Conservation (phyloP, 2,888 invertebrate genomes). For the Ethmia dodecea region DNA sequence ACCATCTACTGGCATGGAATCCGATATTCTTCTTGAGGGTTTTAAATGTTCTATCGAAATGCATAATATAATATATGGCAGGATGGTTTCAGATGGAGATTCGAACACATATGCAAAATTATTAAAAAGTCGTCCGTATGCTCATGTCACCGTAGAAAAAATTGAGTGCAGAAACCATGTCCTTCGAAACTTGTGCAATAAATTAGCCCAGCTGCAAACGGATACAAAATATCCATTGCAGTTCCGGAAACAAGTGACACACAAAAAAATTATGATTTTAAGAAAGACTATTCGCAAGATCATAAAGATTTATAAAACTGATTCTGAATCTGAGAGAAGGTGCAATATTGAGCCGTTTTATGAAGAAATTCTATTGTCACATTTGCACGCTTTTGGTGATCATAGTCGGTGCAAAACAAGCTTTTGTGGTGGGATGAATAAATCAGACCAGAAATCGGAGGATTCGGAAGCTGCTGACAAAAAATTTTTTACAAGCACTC, state of each 20-base stretch:
- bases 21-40: slow-evolving; percentile 31
- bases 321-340: too few species aligned
- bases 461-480: too few species aligned
- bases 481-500: too few species aligned
- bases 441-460: too few species aligned
- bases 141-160: slow-evolving; percentile 18
- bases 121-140: slow-evolving; percentile 6
- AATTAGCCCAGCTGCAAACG: not conserved
- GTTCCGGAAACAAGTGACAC: not conserved
- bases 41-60: slow-evolving; percentile 24
- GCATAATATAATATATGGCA: slow-evolving; percentile 6
- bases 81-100: slow-evolving; percentile 11
- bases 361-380: too few species aligned
- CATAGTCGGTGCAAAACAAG: too few species aligned
- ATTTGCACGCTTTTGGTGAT: too few species aligned
- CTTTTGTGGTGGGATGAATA: too few species aligned
- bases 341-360: too few species aligned
- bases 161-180: slow-evolving; percentile 10
- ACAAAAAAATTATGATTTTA: slow-evolving; percentile 1
- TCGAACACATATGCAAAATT: slow-evolving; percentile 8
- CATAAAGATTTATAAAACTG: too few species aligned
- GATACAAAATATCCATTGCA: not conserved
- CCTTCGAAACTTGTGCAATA: slow-evolving; percentile 7
- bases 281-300: too few species aligned
- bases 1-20: slow-evolving; percentile 32